Base-by-base conservation (phyloP, 2,113 vertebrate genomes). In the Anseranas semipalmata region DNA sequence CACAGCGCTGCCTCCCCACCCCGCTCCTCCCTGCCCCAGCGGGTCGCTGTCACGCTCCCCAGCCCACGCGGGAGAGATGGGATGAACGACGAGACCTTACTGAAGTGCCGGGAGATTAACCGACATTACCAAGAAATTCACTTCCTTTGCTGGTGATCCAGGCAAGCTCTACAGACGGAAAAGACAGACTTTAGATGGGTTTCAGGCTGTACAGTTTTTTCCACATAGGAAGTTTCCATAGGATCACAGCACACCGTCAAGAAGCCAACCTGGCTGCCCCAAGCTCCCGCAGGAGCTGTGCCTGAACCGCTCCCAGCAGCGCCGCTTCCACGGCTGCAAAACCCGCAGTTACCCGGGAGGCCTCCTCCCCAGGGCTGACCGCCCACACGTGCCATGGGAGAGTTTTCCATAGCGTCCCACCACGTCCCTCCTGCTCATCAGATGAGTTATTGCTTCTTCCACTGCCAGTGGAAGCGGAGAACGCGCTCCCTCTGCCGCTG, bases 331-430 rank as follows among this genome's bases (percentile, higher is more conserved):
- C 4, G 0, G 62, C 28, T 3, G 1, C 60, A 50, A 43, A 12
- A 50, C 14, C 43, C 1, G 5, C 52, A 5, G 27, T 7, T 0
- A 7, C 66, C 39, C 3, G 0, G 30, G 67, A 63, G 37, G 30
- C 22, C 45, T 7, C 11, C 7, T 41, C 56, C 7, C 1, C 0
- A 1, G 58, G 8, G 46, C 32, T 5, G 4, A 22, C 87, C 35
- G 20, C 4, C 52, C 74, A 0, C 8, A 2, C 50, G 24, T 1
- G 21, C 58, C 10, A 0, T 0, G 21, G 46, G 21, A 37, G 27
- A 37, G 22, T 22, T 37, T 43, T 12, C 68, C 83, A 16, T 45
- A 56, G 4, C 6, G 0, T 27, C 43, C 73, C 32, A 0, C 15
- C 27, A 6, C 45, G 10, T 27, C 60, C 59, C 13, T 37, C 37